A percentile compares a stretch with the other conserved stretches of the same genome.
Conservation (phyloP, 2,113 vertebrate species). For the Melanerpes formicivorus region DNA sequence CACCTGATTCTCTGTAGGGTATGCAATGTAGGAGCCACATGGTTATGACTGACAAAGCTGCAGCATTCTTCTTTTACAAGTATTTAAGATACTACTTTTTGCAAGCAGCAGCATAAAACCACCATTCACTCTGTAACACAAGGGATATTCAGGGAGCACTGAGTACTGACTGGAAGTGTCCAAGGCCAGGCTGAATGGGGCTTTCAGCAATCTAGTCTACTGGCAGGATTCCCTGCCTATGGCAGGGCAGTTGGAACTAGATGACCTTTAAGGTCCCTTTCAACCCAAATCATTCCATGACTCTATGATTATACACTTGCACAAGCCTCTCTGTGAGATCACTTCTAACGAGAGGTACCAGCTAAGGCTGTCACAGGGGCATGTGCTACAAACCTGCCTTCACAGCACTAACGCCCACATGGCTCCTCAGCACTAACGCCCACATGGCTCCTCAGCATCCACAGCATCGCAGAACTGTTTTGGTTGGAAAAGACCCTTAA, state of each 20-base stretch:
- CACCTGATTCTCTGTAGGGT: background rate
- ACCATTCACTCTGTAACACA: fast-evolving
- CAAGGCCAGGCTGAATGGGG: background rate
- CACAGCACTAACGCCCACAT: fast-evolving
- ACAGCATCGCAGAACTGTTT: no score
- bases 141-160: background rate
- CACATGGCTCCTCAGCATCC: background rate
- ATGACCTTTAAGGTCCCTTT: background rate
- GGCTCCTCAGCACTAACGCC: background rate
- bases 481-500: no score
- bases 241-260: background rate
- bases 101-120: fast-evolving
- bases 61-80: no score
- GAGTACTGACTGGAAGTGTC: background rate
- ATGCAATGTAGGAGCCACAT: fast-evolving
- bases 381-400: fast-evolving
- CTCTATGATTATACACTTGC: fast-evolving
- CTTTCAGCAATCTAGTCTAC: background rate
- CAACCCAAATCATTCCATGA: background rate
- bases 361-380: fast-evolving
- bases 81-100: fast-evolving
- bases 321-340: fast-evolving
- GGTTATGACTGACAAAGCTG: fast-evolving
- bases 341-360: fast-evolving
- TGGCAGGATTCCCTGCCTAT: background rate